Conservation (phyloP, 2,888 invertebrate species). For the Acleris literana region DNA sequence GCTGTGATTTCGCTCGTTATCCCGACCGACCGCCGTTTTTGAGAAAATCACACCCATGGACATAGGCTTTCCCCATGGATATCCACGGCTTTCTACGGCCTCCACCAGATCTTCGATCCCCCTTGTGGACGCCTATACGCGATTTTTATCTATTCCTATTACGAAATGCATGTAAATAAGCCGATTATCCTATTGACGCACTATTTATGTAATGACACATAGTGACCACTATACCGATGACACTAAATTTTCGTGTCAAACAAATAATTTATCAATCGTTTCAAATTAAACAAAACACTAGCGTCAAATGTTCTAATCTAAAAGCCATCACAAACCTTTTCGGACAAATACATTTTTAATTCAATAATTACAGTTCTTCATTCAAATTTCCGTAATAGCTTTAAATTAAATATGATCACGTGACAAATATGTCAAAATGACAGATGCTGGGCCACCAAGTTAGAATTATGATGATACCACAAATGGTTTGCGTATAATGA, state of each 20-base stretch:
- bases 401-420: conserved; percentile 74
- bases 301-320: conserved; percentile 59
- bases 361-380: conserved; percentile 70
- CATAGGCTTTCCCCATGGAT: no score
- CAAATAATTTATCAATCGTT: conserved; percentile 40
- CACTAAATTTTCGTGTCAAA: background rate
- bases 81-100: no score
- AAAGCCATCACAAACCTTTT: conserved; percentile 69
- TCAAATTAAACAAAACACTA: conserved; percentile 51
- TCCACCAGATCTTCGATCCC: no score
- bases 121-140: no score
- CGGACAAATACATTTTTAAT: conserved; percentile 78
- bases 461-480: conserved; percentile 29
- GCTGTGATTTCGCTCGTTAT: no score
- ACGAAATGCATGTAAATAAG: no score
- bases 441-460: conserved; percentile 62
- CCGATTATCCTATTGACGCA: no score
- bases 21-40: no score
- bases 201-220: background rate
- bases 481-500: background rate
- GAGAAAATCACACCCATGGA: no score
- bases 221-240: background rate
- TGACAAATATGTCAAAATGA: conserved; percentile 76
- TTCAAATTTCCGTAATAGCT: conserved; percentile 61
- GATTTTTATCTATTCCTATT: no score